Base-by-base conservation (phyloP, 2,888 invertebrate genomes). In the Eupeodes luniger region DNA sequence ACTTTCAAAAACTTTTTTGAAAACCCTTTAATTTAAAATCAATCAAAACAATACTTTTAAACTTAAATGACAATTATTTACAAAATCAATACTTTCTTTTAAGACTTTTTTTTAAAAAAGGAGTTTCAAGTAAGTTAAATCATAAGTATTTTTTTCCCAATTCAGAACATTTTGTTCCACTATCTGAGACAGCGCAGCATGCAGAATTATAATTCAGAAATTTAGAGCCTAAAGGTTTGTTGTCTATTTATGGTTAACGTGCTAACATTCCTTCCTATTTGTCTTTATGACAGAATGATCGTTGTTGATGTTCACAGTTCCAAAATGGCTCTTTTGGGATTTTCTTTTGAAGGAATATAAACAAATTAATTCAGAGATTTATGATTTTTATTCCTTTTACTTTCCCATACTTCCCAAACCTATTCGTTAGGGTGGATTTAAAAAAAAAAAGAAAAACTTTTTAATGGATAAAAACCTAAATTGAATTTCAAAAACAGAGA, bases 401-500 rank as follows among this genome's bases (percentile, higher is more conserved):
- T 12, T 14, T 11, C 47, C 10, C 10, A 47, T 4, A 3, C 40
- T 9, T 40, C 40, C 40, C 40, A 40, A 7, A 12, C 19, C 10
- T 40, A 6, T 67, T 34, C 10, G 36, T 53, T 51, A 12, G 9
- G 53, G 16, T 6, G 10, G n/a, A 16, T 70, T 51, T 70, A 14
- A 34, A 14, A 34, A 5, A 14, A 53, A 53, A 27, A 27, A 9
- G 5, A 14, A 55, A 55, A 70, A 70, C 40, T 55, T 69, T 70
- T 36, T 70, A 55, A 70, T 70, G 44, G 40, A 55, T 19, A 16
- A 14, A 69, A 70, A 40, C 70, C 55, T 55, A 70, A 70, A 70
- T 70, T 70, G 70, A 70, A 70, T 70, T 70, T 67, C 51, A 34
- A 6, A 51, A 67, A 67, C 51, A 67, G 51, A 51, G 36, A 66